These are phyloP conservation scores for Limulus polyphemus DNA, from an alignment of 2,888 invertebrate genomes.

Conservation along the genomic window DNA sequence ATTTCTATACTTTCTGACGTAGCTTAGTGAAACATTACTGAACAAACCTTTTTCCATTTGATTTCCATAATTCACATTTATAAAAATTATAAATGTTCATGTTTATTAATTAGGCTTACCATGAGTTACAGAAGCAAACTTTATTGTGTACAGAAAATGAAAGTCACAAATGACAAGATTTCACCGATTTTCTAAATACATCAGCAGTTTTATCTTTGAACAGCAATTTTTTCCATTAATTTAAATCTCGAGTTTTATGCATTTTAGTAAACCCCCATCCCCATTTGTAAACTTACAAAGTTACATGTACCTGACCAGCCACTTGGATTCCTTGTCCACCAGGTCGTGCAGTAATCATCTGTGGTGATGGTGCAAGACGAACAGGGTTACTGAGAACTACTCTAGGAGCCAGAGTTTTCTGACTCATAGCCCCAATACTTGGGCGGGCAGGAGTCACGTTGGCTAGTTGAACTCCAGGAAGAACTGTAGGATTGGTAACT, in stretches of 20 bases:
- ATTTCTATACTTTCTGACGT: too few relatives aligned
- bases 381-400: constrained; percentile 50
- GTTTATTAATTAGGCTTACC: too few relatives aligned
- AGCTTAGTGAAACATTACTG: too few relatives aligned
- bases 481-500: constrained; percentile 18
- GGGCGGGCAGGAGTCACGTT: constrained; percentile 59
- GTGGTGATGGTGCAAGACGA: constrained; percentile 44
- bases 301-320: constrained; percentile 13
- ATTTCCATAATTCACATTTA: too few relatives aligned
- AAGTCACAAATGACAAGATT: not conserved
- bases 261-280: not conserved
- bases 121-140: too few relatives aligned
- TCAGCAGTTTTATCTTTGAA: not conserved
- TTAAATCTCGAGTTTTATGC: too few relatives aligned
- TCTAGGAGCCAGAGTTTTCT: constrained; percentile 64
- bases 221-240: too few relatives aligned
- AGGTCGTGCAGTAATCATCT: constrained; percentile 65
- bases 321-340: constrained; percentile 37
- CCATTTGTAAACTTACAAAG: not conserved
- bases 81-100: too few relatives aligned
- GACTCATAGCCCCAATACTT: constrained; percentile 37
- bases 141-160: too few relatives aligned
- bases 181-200: not conserved
- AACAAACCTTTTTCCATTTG: too few relatives aligned
- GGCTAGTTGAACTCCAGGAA: constrained; percentile 52